Evolutionary conservation across 2,113 vertebrate genomes (phyloP).

Genomic region (Rhombomys opimus): DNA sequence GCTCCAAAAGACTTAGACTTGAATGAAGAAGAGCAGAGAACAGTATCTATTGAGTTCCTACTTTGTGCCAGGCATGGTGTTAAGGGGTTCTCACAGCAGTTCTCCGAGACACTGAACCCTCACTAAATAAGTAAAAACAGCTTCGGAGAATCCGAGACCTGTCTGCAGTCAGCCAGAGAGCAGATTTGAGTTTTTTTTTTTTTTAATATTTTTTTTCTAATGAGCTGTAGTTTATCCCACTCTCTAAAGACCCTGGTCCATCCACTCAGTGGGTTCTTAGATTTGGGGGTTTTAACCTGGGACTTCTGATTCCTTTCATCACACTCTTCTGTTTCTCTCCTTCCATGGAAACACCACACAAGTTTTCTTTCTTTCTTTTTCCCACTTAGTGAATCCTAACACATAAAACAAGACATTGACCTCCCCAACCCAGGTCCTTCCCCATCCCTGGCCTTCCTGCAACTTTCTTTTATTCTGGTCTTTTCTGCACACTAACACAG

Average conservation of each 20-base stretch:
- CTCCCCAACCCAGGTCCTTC: not conserved
- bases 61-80: not conserved
- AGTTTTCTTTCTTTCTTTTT: not conserved
- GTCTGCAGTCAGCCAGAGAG: not conserved
- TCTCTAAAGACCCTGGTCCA: too few species aligned
- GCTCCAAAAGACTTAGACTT: not conserved
- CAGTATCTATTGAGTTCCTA: not conserved
- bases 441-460: not conserved
- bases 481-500: not conserved
- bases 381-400: not conserved
- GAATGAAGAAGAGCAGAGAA: not conserved
- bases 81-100: not conserved
- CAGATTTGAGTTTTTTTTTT: not conserved
- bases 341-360: not conserved
- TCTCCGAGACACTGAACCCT: not conserved
- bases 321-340: not conserved
- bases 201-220: too few species aligned
- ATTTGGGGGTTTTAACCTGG: not conserved
- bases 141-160: not conserved
- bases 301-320: not conserved
- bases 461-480: not conserved
- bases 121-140: not conserved
- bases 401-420: not conserved
- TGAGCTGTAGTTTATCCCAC: too few species aligned
- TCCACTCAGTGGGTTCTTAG: too few species aligned